These are phyloP conservation scores for Sphenopsis melanotis DNA, from an alignment of 2,797 vertebrate species.

Conservation along the genomic window DNA sequence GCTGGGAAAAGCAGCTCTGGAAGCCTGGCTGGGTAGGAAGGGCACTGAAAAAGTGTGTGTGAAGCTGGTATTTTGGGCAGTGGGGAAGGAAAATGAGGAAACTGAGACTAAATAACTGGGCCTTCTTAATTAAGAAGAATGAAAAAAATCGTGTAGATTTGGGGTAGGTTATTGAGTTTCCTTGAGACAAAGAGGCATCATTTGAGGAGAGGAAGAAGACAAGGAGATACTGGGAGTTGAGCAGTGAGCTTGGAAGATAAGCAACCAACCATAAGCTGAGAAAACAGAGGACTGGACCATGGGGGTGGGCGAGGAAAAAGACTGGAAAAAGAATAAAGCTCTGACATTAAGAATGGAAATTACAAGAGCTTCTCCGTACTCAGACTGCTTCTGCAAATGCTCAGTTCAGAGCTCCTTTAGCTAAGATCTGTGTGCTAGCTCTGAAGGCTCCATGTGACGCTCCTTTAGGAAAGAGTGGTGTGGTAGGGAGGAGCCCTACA, in stretches of 20 bases:
- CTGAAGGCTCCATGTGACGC: not conserved
- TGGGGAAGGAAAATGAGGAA: not conserved
- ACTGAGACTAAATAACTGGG: not conserved
- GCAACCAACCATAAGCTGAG: not conserved
- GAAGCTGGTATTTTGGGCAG: not conserved
- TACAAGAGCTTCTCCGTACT: not conserved
- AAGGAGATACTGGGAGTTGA: not conserved
- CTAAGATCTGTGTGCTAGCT: not conserved
- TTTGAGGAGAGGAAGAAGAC: not conserved
- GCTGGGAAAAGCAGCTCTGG: not conserved
- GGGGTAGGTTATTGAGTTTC: not conserved
- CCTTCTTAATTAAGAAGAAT: not conserved
- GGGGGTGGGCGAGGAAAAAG: not conserved
- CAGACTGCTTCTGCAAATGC: not conserved
- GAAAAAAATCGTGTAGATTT: not conserved
- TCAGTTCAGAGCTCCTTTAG: not conserved
- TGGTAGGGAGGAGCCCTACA: not conserved
- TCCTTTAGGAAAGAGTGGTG: not conserved
- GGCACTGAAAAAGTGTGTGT: not conserved
- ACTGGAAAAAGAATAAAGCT: not conserved
- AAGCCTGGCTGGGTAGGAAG: not conserved
- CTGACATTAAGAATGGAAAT: not conserved
- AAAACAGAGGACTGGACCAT: not conserved
- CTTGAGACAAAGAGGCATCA: not conserved
- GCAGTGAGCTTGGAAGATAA: not conserved